Base-by-base conservation (phyloP, 2,888 invertebrate genomes). In the Ctena decussata region DNA sequence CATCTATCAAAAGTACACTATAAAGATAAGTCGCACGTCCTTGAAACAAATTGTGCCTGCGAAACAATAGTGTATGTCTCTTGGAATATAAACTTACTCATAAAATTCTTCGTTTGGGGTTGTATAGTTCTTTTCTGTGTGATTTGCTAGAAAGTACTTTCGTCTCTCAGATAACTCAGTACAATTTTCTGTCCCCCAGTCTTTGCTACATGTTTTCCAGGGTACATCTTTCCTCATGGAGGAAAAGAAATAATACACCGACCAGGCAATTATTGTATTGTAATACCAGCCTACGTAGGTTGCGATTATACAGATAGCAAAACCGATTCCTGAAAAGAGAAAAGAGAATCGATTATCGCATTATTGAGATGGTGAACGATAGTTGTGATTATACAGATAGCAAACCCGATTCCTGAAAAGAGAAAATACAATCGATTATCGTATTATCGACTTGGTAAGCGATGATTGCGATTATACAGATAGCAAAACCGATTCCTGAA, bases 261-360 rank as follows among this genome's bases (percentile, higher is more conserved):
- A 98, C 98, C 99, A 99, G 75, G 98, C 98, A 94, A 99, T 99
- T 95, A 99, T 98, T 46, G 99, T 99, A 96, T 99, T 99, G 97
- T 99, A 99, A 96, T 99, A 99, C 98, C 99, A 98, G 86, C 95
- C 94, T 78, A 96, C 95, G 79, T 94, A 95, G 30, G 94, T 94
- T 65, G 99, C 99, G 94, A 99, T 99, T 46, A 96, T 89, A 80
- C 99, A 99, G 95, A 99, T 99, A n/a, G 98, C 98, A 96, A 98
- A 98, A 77, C 99, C 99, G 76, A 99, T 97, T 90, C 99, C 99
- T 98, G 96, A 21, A 96, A 94, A 15, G 1, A 57, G 15, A 57
- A 6, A 24, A 27, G 21, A n/a, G n/a, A n/a, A n/a, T n/a, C 98
- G 94, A 99, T 99, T 95, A 99, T 98, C 46, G 99, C 99, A 96